Evolutionary conservation across 2,888 invertebrate genomes (phyloP).

Genomic region (Ophonus ardosiacus): DNA sequence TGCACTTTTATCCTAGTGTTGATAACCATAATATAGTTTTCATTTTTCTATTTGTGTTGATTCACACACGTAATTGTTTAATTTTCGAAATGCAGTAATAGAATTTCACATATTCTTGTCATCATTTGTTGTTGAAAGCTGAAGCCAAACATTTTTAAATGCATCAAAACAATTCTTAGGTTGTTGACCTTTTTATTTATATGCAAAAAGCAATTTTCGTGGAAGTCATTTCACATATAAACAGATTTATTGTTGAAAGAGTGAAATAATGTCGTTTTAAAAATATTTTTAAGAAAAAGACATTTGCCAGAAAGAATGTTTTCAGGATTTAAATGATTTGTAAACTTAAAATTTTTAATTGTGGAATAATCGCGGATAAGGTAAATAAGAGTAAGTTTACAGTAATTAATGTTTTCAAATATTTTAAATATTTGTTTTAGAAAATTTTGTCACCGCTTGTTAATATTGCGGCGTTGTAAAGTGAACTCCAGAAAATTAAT

Average conservation of each 20-base stretch:
- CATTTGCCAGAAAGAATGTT: neutral
- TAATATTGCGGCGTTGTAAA: conserved; percentile 58
- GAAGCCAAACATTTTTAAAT: neutral
- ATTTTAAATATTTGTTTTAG: conserved; percentile 55
- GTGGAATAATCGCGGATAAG: neutral
- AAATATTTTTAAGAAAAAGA: neutral
- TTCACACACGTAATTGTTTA: neutral
- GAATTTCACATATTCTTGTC: neutral
- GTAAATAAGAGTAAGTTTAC: neutral
- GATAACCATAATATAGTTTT: neutral
- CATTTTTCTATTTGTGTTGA: neutral
- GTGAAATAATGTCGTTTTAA: neutral
- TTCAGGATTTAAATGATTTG: neutral
- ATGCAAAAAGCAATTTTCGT: conserved; percentile 15
- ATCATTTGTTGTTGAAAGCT: neutral
- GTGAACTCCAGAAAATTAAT: conserved; percentile 54
- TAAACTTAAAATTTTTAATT: conserved; percentile 23
- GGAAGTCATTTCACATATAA: neutral
- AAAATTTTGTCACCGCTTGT: conserved; percentile 57
- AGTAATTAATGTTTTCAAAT: conserved; percentile 52
- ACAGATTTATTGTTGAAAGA: conserved; percentile 18
- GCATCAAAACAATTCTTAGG: conserved; percentile 3
- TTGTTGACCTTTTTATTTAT: conserved; percentile 11
- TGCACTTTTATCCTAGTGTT: too few relatives aligned
- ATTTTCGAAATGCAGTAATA: neutral